Percentiles rank a stretch among this genome's conserved stretches.
These are phyloP conservation scores for Ormyrus labotus DNA, from an alignment of 2,888 invertebrate genomes.

Conservation along the genomic window DNA sequence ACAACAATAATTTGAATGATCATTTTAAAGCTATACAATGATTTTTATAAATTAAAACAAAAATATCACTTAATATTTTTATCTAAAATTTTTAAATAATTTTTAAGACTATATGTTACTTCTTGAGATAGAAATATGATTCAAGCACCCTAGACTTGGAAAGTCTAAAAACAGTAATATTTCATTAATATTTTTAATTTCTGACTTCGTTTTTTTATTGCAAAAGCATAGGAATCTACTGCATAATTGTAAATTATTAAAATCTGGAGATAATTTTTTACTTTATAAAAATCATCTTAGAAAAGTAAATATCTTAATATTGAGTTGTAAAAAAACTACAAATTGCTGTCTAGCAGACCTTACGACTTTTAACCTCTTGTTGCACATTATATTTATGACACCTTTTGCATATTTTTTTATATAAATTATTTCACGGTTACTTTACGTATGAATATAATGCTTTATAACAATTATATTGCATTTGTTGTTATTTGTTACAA, in stretches of 20 bases:
- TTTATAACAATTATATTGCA: too few relatives aligned
- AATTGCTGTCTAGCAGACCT: conserved; percentile 35
- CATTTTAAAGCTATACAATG: conserved; percentile 7
- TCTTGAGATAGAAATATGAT: conserved; percentile 18
- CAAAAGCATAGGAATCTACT: too few relatives aligned
- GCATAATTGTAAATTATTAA: conserved; percentile 2
- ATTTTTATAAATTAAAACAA: conserved; percentile 5
- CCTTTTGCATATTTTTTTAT: too few relatives aligned
- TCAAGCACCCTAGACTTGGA: conserved; percentile 15
- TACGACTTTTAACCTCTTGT: conserved; percentile 18
- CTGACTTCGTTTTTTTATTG: neutral
- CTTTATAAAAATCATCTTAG: conserved; percentile 23
- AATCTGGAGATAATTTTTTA: neutral
- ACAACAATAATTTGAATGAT: neutral
- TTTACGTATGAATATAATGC: too few relatives aligned
- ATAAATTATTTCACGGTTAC: too few relatives aligned
- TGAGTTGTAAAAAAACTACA: conserved; percentile 29
- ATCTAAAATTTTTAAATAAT: conserved; percentile 16
- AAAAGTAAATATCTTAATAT: conserved; percentile 48
- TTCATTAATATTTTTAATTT: neutral
- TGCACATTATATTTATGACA: too few relatives aligned
- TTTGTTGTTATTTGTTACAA: too few relatives aligned
- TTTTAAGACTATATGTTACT: neutral
- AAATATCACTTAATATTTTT: neutral
- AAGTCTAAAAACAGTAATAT: conserved; percentile 24